These are phyloP conservation scores for Gymnogyps californianus DNA, from an alignment of 2,113 vertebrate species.

Conservation along the genomic window DNA sequence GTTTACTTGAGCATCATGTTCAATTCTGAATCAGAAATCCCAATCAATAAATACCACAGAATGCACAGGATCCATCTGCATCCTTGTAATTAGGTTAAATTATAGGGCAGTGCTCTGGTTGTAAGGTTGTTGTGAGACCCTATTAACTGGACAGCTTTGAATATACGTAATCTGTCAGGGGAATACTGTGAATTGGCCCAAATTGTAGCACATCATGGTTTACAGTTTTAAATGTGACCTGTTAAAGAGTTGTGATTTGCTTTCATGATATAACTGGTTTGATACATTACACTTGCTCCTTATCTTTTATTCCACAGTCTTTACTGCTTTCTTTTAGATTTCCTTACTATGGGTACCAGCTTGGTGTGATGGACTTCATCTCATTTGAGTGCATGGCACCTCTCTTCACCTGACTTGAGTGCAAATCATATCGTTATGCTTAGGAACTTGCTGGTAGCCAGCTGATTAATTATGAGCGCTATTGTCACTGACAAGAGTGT, in stretches of 20 bases:
- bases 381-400: not conserved
- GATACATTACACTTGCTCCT: not conserved
- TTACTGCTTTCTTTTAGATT: not conserved
- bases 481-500: not conserved
- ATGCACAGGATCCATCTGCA: not conserved
- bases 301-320: not conserved
- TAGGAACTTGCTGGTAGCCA: not conserved
- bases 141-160: not conserved
- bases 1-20: not conserved
- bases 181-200: not conserved
- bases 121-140: not conserved
- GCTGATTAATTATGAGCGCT: not conserved
- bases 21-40: not conserved
- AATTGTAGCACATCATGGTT: not conserved
- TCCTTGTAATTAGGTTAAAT: not conserved
- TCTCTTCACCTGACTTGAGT: not conserved
- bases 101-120: not conserved
- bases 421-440: not conserved
- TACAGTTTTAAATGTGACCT: not conserved
- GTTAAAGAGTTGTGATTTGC: not conserved
- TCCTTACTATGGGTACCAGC: not conserved
- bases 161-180: fast-evolving
- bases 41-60: not conserved
- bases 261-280: not conserved
- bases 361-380: not conserved